Evolutionary conservation across 1,140 invertebrate species (phyloP), one percentile per base, ranked within the genome.

Genomic region (Pectinophora gossypiella): DNA sequence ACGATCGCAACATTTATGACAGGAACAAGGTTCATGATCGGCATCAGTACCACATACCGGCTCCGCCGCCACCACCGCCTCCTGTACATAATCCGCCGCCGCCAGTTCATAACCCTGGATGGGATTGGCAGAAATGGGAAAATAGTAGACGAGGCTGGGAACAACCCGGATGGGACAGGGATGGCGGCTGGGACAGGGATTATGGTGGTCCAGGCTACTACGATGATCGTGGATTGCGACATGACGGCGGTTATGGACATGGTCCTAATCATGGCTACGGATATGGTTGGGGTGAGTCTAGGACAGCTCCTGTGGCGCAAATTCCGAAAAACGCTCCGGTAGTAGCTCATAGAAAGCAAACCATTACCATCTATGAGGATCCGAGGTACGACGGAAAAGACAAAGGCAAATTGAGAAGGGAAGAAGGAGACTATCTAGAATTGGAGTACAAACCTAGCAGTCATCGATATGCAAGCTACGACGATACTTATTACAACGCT

Each of bases 281-380:
- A 5, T 87, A 89, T 54, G 70, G 83, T 10, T 88, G 87, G 45
- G 81, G 69, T 15, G 88, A 89, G 64, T 78, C 78, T 22, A 55
- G 73, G 48, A 44, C 70, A 1, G 51, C 61, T 38, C 79, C 69
- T 32, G 76, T 78, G 18, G 77, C 73, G 52, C 66, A 77, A 62
- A 65, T 77, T 50, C 85, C 71, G 47, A 76, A 55, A 55, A 73
- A 79, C 61, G 72, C 66, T n/a, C 81, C 81, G 13, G 67, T 85
- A 1, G 74, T 87, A 10, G 77, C 80, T n/a, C 73, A 71, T 27
- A 68, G 72, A 32, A 76, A 84, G 45, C 85, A 89, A 64, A 89
- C 84, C 18, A 90, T 90, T 35, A 90, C 88, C 0, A 90, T 90
- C 52, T 90, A 90, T 56, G 90, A 91, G 72, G 90, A 91, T 69